Conservation (phyloP, 2,113 vertebrate genomes). For the Gorsachius goisagi region DNA sequence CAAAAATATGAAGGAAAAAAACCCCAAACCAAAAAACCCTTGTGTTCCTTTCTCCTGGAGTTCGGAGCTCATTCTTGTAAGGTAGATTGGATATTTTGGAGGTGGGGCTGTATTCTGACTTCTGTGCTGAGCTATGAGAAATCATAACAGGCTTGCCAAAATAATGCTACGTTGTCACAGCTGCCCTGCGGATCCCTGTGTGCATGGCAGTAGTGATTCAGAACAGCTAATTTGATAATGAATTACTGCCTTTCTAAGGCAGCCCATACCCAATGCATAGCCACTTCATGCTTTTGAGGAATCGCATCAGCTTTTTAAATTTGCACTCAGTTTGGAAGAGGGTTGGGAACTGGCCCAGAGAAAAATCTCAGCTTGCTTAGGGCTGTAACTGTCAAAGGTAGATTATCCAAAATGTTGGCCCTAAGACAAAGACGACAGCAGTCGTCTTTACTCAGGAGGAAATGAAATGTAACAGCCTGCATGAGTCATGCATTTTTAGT, state of each 20-base stretch:
- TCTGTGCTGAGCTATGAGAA: neutral
- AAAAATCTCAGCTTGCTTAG: neutral
- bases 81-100: neutral
- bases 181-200: neutral
- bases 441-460: conserved; percentile 28
- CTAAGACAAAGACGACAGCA: neutral
- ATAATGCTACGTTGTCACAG: neutral
- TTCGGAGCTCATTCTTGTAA: neutral
- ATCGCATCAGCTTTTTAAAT: neutral
- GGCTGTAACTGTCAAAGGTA: conserved; percentile 7
- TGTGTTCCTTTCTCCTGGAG: neutral
- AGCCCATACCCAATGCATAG: neutral
- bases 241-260: neutral
- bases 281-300: neutral
- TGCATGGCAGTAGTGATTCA: neutral
- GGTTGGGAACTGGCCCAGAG: neutral
- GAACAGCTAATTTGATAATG: neutral
- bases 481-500: conserved; percentile 44
- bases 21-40: neutral
- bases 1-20: neutral
- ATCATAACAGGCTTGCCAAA: neutral
- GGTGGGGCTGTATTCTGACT: neutral
- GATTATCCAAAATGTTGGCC: conserved; percentile 22
- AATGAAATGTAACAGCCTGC: conserved; percentile 37
- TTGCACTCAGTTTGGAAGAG: neutral